These are phyloP conservation scores for Drosophila varians DNA, from an alignment of 1,140 invertebrate species.

Conservation along the genomic window DNA sequence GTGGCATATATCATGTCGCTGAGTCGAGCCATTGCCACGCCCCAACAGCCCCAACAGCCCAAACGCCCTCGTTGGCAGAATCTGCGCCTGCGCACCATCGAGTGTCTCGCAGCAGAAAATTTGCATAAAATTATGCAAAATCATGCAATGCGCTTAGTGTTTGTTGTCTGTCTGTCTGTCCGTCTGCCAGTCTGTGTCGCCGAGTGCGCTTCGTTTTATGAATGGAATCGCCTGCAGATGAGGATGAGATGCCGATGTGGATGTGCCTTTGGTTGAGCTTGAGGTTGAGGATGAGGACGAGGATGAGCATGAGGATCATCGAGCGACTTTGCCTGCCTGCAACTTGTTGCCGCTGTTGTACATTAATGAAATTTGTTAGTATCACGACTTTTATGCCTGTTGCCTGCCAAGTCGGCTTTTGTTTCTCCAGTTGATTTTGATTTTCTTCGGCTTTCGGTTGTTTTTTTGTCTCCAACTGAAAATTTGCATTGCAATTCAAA, in stretches of 20 bases:
- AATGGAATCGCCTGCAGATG: constrained; percentile 60
- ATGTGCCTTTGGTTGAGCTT: neutral
- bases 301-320: constrained; percentile 21
- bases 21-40: constrained; percentile 58
- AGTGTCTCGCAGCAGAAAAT: constrained; percentile 44
- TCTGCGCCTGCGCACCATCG: constrained; percentile 43
- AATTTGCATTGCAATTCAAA: constrained; percentile 66
- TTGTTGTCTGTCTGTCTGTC: constrained; percentile 62
- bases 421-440: constrained; percentile 58
- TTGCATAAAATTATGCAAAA: constrained; percentile 83
- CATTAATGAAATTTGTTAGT: constrained; percentile 82
- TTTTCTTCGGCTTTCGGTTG: constrained; percentile 15
- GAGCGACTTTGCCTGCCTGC: constrained; percentile 53
- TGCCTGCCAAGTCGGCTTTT: constrained; percentile 67
- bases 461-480: constrained; percentile 11
- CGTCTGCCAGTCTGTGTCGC: constrained; percentile 42
- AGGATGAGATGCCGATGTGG: constrained; percentile 1
- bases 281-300: constrained; percentile 8
- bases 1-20: constrained; percentile 78
- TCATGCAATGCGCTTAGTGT: constrained; percentile 82
- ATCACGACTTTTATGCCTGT: constrained; percentile 79
- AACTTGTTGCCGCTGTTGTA: constrained; percentile 80
- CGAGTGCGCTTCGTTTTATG: constrained; percentile 72
- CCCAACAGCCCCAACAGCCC: constrained; percentile 39
- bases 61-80: neutral